Evolutionary conservation across 2,113 vertebrate genomes (phyloP), one percentile per base, ranked within the genome.

Genomic region (Myotis davidii): DNA sequence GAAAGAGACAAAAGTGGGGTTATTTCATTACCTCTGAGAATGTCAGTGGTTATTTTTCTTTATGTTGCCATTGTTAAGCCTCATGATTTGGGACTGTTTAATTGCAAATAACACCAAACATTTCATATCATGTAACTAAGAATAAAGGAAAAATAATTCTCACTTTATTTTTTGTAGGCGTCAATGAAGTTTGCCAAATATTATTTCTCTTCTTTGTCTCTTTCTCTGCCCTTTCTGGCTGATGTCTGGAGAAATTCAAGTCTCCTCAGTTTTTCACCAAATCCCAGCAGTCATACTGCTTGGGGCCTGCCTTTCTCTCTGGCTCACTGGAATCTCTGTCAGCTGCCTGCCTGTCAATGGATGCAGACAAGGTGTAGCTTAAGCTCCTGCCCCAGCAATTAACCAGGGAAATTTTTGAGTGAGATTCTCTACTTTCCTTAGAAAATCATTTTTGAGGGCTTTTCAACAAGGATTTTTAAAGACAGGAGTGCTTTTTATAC

Each of bases 401-500:
- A 90, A 86, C 83, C 48, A 91, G 61, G 59, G 61, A 48, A 74
- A 88, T 52, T 17, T 7, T 67, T n/a, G 92, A 45, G 54, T 67
- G 65, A 96, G 65, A 83, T 88, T 92, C 77, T 81, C 77, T 74
- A 54, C 61, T 85, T 6, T 77, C 1, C 23, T 74, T 78, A 72
- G 56, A 59, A 69, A 91, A 88, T 56, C 65, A 82, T 91, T 88
- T 95, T 54, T 90, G 52, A 81, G 50, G 52, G 45, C 50, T 85
- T 95, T 97, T 94, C 91, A 90, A 70, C 50, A 87, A 84, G 64
- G 54, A 70, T 34, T 82, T 97, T 96, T 88, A 84, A 94, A 89
- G 61, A 92, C 56, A 74, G 23, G 64, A 90, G 64, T 79, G 85
- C 85, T 94, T 97, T 96, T 94, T 84, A 81, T 88, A 79, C 76